Evolutionary conservation across 30 jellyfish, hydroid and myxozoan species (phyloP).

Genomic region (Pelagia noctiluca): DNA sequence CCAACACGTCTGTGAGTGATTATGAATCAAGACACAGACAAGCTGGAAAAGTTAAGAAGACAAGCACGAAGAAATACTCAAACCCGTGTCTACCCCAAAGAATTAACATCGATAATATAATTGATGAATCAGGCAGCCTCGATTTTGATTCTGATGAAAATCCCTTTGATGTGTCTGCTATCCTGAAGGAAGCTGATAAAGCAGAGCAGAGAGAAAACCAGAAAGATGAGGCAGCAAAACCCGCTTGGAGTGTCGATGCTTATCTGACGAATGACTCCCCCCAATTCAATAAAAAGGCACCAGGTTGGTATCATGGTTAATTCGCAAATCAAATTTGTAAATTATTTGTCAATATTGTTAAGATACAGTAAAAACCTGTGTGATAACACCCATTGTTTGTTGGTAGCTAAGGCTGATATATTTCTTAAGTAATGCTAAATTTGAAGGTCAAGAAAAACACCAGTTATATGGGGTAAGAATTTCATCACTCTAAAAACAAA

Average conservation of each 20-base stretch:
- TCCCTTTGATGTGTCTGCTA: constrained; percentile 91
- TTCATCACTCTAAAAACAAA: too few species aligned
- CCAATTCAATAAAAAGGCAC: neutral
- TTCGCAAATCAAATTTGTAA: neutral
- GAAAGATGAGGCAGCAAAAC: constrained; percentile 30
- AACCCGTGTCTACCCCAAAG: constrained; percentile 33
- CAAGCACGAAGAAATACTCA: constrained; percentile 49
- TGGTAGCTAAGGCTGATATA: neutral
- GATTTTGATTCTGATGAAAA: constrained; percentile 75
- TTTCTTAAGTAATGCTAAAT: neutral
- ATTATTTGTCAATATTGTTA: too few species aligned
- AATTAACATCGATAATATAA: constrained; percentile 4
- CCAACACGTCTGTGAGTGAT: neutral
- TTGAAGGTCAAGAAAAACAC: too few species aligned
- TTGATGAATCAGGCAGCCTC: constrained; percentile 47
- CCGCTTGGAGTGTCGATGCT: constrained; percentile 58
- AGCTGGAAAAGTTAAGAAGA: constrained; percentile 38
- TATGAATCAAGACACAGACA: neutral
- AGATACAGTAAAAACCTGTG: too few species aligned
- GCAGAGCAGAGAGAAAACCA: constrained; percentile 35
- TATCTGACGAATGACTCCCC: constrained; percentile 52
- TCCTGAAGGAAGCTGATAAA: constrained; percentile 77
- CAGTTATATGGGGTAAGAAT: too few species aligned
- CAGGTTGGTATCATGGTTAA: neutral
- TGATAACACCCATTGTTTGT: too few species aligned